These are phyloP conservation scores for Pseudomyrmex flavicornis DNA, from an alignment of 1,140 invertebrate species.

Conservation along the genomic window DNA sequence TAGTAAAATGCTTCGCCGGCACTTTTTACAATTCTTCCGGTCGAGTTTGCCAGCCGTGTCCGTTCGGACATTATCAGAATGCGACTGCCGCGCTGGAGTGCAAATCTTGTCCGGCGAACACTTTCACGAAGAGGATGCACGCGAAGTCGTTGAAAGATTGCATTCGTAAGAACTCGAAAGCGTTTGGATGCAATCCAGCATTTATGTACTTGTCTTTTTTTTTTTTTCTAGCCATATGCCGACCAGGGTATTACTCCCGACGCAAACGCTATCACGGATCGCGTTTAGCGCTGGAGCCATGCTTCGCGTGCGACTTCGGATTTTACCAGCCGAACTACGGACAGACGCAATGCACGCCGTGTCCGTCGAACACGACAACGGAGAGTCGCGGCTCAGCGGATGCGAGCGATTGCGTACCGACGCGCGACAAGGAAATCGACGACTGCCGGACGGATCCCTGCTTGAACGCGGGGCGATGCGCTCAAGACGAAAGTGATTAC, in stretches of 20 bases:
- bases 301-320: constrained; percentile 87
- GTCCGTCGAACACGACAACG: constrained; percentile 87
- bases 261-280: constrained; percentile 67
- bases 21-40: constrained; percentile 87
- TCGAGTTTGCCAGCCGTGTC: constrained; percentile 86
- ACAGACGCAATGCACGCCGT: constrained; percentile 85
- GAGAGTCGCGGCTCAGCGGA: constrained; percentile 82
- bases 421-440: constrained; percentile 73
- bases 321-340: constrained; percentile 88
- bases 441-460: constrained; percentile 81
- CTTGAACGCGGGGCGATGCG: constrained; percentile 81
- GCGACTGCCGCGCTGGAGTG: constrained; percentile 86
- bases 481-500: constrained; percentile 76
- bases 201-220: not conserved
- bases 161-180: constrained; percentile 83
- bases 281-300: constrained; percentile 79
- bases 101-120: constrained; percentile 87
- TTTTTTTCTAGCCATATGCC: constrained; percentile 71
- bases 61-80: constrained; percentile 87
- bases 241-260: constrained; percentile 76
- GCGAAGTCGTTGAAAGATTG: constrained; percentile 87
- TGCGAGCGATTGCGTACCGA: constrained; percentile 84
- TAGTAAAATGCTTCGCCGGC: constrained; percentile 89
- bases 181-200: not conserved
- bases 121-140: constrained; percentile 86